Percentiles rank a stretch among this genome's conserved stretches.
Conservation (phyloP, 2,113 vertebrate species). For the Zosterops pallidus region DNA sequence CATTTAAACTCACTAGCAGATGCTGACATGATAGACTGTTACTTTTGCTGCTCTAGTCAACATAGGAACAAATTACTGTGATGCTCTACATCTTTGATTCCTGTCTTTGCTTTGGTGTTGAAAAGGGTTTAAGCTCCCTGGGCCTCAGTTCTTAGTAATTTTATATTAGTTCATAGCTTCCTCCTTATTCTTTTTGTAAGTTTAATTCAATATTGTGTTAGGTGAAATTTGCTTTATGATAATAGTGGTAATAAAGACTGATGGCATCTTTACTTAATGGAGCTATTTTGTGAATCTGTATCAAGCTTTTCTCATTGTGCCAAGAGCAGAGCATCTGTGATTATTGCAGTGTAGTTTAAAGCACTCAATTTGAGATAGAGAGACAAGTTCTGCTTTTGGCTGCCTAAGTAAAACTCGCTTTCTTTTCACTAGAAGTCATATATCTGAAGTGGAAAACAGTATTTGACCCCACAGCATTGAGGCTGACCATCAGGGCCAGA, state of each 20-base stretch:
- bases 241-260: slow-evolving; percentile 42
- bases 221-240: slow-evolving; percentile 42
- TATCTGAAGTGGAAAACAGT: neutral
- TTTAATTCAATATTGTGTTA: neutral
- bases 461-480: neutral
- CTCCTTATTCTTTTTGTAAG: neutral
- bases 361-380: neutral
- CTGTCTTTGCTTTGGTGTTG: neutral
- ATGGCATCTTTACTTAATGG: slow-evolving; percentile 13
- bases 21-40: neutral
- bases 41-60: neutral
- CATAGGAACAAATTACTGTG: neutral
- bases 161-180: slow-evolving; percentile 27
- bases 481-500: neutral
- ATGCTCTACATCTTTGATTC: neutral
- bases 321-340: slow-evolving; percentile 60
- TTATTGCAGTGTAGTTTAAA: slow-evolving; percentile 13
- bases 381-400: neutral
- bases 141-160: neutral
- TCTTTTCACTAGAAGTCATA: neutral
- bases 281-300: slow-evolving; percentile 23
- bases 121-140: neutral
- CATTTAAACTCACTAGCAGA: neutral
- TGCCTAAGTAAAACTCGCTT: neutral
- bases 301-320: slow-evolving; percentile 38